Percentiles rank a stretch among this genome's conserved stretches.
Evolutionary conservation across 2,888 invertebrate genomes (phyloP).

Genomic region (Aphrophora alni): DNA sequence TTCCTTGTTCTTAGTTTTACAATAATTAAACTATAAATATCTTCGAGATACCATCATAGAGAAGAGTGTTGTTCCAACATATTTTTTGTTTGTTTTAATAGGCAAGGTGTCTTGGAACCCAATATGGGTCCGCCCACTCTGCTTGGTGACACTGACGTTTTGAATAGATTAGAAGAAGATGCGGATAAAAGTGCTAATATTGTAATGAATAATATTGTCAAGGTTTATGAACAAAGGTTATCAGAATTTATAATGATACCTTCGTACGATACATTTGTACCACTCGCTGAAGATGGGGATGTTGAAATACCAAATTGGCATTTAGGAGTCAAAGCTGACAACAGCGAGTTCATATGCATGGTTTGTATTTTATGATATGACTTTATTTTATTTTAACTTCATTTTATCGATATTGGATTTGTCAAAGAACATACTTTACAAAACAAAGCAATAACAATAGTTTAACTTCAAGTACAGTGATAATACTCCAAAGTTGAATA

Average conservation of each 20-base stretch:
- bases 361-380: neutral
- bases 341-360: neutral
- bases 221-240: neutral
- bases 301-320: constrained; percentile 47
- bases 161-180: constrained; percentile 54
- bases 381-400: too few relatives aligned
- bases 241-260: constrained; percentile 43
- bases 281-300: constrained; percentile 60
- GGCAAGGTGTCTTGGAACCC: neutral
- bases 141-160: neutral
- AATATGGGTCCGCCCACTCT: neutral
- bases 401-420: too few relatives aligned
- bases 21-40: too few relatives aligned
- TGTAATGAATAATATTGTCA: constrained; percentile 53
- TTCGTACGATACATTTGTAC: constrained; percentile 45
- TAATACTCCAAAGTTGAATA: too few relatives aligned
- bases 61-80: too few relatives aligned
- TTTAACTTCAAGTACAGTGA: too few relatives aligned
- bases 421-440: too few relatives aligned
- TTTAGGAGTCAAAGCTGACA: neutral
- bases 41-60: too few relatives aligned
- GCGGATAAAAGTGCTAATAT: constrained; percentile 56
- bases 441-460: too few relatives aligned
- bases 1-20: too few relatives aligned
- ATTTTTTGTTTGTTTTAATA: too few relatives aligned